Conservation (phyloP, 2,888 invertebrate species). For the Lycaena phlaeas region DNA sequence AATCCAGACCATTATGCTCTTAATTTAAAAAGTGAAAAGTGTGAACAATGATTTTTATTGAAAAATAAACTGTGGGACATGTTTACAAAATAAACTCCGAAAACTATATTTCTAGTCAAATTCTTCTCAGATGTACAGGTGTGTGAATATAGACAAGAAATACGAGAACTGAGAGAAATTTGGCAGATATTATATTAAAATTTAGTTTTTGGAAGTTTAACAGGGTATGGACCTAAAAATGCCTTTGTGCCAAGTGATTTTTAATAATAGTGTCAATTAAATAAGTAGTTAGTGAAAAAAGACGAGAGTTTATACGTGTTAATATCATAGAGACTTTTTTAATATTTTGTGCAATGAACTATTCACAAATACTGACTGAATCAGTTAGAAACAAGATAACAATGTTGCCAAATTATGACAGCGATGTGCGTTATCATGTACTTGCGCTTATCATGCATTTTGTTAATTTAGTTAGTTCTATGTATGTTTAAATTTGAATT, state of each 20-base stretch:
- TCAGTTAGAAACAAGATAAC: constrained; percentile 26
- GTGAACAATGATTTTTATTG: constrained; percentile 61
- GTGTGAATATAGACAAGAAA: constrained; percentile 24
- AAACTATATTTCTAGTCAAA: constrained; percentile 35
- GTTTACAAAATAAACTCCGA: constrained; percentile 21
- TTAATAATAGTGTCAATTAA: constrained; percentile 68
- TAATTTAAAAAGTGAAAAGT: constrained; percentile 68
- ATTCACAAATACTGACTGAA: constrained; percentile 35
- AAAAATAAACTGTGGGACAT: constrained; percentile 33
- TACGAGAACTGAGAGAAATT: constrained; percentile 55
- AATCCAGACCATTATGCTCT: constrained; percentile 58
- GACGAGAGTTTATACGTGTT: constrained; percentile 58
- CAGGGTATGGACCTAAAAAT: constrained; percentile 70
- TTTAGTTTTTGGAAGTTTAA: constrained; percentile 48
- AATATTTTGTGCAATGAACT: constrained; percentile 63
- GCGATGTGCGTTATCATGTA: constrained; percentile 15
- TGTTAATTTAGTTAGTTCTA: constrained; percentile 61
- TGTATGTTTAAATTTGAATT: constrained; percentile 42
- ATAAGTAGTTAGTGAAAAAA: constrained; percentile 54
- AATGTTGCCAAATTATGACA: constrained; percentile 45
- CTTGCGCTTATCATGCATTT: constrained; percentile 58
- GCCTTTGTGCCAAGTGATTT: constrained; percentile 73
- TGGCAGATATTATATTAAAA: constrained; percentile 50
- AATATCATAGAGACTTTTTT: constrained; percentile 50
- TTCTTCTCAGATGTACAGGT: constrained; percentile 51